Evolutionary conservation across 2,888 invertebrate genomes (phyloP), one percentile per base, ranked within the genome.

Genomic region (Sminthurides aquaticus): DNA sequence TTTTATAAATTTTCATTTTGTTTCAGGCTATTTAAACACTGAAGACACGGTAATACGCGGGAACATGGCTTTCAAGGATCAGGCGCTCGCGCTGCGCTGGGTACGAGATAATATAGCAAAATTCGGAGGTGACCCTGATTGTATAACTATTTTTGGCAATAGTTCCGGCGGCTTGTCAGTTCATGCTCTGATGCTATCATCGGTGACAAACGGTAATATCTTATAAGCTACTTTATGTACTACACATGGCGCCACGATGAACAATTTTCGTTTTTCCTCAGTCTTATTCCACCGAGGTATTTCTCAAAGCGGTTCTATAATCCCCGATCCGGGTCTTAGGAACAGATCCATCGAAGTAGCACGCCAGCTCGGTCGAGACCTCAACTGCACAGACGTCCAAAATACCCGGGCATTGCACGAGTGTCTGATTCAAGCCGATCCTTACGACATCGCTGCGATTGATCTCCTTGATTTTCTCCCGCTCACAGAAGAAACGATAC

Each of bases 111-210:
- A 64, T 11, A 64, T 64, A 34, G 24, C 18, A 25, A 64, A 58
- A n/a, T 64, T 64, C 34, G 64, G 64, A 24, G 64, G 64, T 2
- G 57, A 64, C 22, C 58, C 49, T 1, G 52, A 58, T 26, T 22
- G 25, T 26, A 58, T 64, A 2, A n/a, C 58, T 18, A 58, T 64
- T 26, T 58, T 59, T 43, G 64, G 64, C n/a, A 64, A 64, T 22
- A 52, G 52, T 20, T 58, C 58, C 3, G 59, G 64, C n/a, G 64
- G 49, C 3, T 27, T 24, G 2, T 58, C 64, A 1, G 52, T 58
- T 11, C 64, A 64, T 34, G 34, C 34, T 5, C 58, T 29, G 11
- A 52, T 64, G 1, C 18, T 64, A 11, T 58, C 58, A 3, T 22
- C 52, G 2, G 55, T 55, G 55, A 61, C 54, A 5, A 34, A 34